Conservation (phyloP, 2,888 invertebrate species). For the Melolontha melolontha region DNA sequence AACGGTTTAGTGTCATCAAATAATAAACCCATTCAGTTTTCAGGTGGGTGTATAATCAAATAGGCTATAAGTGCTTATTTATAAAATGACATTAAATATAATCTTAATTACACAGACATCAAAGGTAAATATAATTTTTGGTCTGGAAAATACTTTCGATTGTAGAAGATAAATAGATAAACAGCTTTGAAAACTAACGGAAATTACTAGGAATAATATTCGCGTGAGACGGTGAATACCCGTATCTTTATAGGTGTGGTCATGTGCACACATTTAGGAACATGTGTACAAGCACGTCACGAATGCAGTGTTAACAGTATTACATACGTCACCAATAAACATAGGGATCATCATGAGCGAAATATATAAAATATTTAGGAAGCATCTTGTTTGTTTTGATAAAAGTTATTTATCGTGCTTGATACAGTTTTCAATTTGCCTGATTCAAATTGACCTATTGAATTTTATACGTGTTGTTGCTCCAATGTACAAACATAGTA, state of each 20-base stretch:
- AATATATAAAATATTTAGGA: conserved; percentile 12
- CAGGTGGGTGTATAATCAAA: too few species aligned
- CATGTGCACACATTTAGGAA: neutral
- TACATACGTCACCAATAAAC: conserved; percentile 4
- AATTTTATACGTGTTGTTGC: too few species aligned
- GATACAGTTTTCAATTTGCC: neutral
- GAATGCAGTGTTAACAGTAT: conserved; percentile 3
- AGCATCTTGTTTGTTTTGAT: conserved; percentile 5
- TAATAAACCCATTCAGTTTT: too few species aligned
- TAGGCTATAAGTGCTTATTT: neutral
- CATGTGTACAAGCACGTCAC: conserved; percentile 17
- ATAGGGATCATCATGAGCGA: neutral
- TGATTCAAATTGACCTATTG: neutral
- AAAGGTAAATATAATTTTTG: neutral
- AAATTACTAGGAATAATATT: conserved; percentile 15
- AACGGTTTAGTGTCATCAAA: too few species aligned
- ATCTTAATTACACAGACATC: conserved; percentile 10
- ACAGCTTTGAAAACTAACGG: conserved; percentile 25
- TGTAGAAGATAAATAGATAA: conserved; percentile 3
- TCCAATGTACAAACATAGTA: too few species aligned
- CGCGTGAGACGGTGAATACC: conserved; percentile 21
- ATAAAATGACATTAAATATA: conserved; percentile 9
- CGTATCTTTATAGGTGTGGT: conserved; percentile 23
- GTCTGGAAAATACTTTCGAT: neutral
- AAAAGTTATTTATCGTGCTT: neutral